Evolutionary conservation across 2,113 vertebrate species (phyloP).

Genomic region (Perca flavescens): DNA sequence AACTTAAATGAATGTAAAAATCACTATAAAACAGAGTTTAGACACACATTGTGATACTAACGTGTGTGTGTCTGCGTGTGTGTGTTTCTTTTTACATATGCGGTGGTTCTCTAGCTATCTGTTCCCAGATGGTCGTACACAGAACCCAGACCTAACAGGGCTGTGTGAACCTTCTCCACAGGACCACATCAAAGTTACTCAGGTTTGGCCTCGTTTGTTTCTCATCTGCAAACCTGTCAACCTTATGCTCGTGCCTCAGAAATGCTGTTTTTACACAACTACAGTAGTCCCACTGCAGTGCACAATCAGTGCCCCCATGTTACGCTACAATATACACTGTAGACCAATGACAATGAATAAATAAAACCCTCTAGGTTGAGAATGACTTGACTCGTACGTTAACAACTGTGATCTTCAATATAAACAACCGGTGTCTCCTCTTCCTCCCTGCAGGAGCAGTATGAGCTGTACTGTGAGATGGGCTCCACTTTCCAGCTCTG

Average conservation of each 20-base stretch:
- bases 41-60: not conserved
- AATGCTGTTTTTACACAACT: not conserved
- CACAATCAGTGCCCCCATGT: not conserved
- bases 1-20: too few relatives aligned
- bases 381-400: not conserved
- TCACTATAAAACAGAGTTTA: too few relatives aligned
- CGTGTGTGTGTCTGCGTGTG: not conserved
- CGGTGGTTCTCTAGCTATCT: conserved; percentile 85
- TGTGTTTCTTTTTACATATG: too few relatives aligned
- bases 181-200: conserved; percentile 99
- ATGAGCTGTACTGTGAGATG: conserved; percentile 99
- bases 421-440: not conserved
- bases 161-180: conserved; percentile 98
- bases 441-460: conserved; percentile 90
- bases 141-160: conserved; percentile 97
- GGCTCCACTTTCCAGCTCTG: conserved; percentile 99
- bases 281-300: not conserved
- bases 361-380: not conserved
- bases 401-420: not conserved
- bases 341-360: not conserved
- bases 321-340: not conserved
- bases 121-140: conserved; percentile 97
- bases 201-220: conserved; percentile 82
- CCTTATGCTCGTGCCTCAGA: not conserved
- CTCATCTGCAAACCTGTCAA: not conserved